These are phyloP conservation scores for Puntigrus tetrazona DNA, from an alignment of 2,113 vertebrate species.

Conservation along the genomic window DNA sequence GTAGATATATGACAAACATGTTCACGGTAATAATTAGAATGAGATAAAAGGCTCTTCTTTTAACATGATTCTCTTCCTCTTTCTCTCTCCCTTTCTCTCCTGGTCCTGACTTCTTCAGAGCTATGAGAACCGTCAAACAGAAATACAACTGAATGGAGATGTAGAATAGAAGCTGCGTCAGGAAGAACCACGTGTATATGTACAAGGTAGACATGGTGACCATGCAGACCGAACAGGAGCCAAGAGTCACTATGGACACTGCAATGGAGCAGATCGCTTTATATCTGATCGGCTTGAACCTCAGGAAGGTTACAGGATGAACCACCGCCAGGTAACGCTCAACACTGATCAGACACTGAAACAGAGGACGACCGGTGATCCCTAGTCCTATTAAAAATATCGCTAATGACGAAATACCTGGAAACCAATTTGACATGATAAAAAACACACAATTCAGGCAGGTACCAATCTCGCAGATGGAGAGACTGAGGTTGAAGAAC, in stretches of 20 bases:
- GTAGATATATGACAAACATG: not conserved
- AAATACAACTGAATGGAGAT: conserved; percentile 17
- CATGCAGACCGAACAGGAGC: not conserved
- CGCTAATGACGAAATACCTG: not conserved
- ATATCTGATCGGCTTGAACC: conserved; percentile 36
- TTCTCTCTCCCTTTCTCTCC: not conserved
- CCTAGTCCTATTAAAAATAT: not conserved
- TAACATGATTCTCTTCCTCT: conserved; percentile 24
- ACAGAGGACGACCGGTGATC: not conserved
- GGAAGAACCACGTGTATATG: not conserved
- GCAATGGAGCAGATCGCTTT: conserved; percentile 25
- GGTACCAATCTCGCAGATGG: conserved; percentile 33
- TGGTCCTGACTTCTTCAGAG: conserved; percentile 9
- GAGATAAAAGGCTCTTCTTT: conserved; percentile 26
- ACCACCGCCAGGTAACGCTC: conserved; percentile 30
- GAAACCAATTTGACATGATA: not conserved
- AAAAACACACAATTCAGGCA: not conserved
- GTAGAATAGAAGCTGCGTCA: not conserved
- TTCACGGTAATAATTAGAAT: conserved; percentile 22
- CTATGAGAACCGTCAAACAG: conserved; percentile 13
- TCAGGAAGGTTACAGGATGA: conserved; percentile 21
- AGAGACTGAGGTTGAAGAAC: conserved; percentile 39
- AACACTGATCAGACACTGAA: not conserved
- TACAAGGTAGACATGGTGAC: not conserved
- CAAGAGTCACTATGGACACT: conserved; percentile 8